phyloP scores from a whole-genome alignment of 2,888 invertebrate species.

The Euplagia quadripunctaria region DNA sequence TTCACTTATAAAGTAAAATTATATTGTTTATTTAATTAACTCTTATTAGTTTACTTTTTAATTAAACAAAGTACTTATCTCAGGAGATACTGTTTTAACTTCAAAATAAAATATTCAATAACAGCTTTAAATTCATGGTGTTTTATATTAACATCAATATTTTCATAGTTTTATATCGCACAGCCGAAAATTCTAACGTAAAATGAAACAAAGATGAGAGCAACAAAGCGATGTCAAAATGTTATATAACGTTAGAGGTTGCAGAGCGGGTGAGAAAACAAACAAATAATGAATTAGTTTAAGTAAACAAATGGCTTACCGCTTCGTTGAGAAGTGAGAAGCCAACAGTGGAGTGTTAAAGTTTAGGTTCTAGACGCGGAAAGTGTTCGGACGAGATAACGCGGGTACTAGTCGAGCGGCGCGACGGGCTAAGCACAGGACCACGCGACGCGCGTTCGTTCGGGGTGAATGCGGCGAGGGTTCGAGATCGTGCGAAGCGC shows the following conservation, averaged over 20 bases:
- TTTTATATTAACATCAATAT: background rate
- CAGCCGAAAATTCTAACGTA: conserved; percentile 45
- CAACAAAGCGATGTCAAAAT: conserved; percentile 53
- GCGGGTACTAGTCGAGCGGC: conserved; percentile 30
- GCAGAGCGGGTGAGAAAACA: conserved; percentile 56
- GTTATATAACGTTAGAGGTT: conserved; percentile 68
- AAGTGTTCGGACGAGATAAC: conserved; percentile 51
- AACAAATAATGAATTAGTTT: conserved; percentile 55
- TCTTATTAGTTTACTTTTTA: background rate
- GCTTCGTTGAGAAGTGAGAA: conserved; percentile 62
- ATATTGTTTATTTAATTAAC: background rate
- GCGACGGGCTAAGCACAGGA: conserved; percentile 23
- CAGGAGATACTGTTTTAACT: background rate
- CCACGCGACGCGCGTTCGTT: conserved; percentile 44
- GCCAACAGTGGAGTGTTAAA: conserved; percentile 56
- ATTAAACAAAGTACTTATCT: background rate
- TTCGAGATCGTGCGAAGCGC: conserved; percentile 50
- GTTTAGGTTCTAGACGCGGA: conserved; percentile 55
- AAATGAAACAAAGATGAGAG: conserved; percentile 43
- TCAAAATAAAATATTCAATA: background rate
- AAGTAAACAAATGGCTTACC: conserved; percentile 76
- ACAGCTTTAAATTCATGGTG: background rate
- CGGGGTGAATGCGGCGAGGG: conserved; percentile 41
- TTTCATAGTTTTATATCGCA: conserved; percentile 29
- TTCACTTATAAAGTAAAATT: background rate